Percentiles rank a stretch among this genome's conserved stretches.
Conservation (phyloP, 2,888 invertebrate genomes). For the Oscheius onirici region DNA sequence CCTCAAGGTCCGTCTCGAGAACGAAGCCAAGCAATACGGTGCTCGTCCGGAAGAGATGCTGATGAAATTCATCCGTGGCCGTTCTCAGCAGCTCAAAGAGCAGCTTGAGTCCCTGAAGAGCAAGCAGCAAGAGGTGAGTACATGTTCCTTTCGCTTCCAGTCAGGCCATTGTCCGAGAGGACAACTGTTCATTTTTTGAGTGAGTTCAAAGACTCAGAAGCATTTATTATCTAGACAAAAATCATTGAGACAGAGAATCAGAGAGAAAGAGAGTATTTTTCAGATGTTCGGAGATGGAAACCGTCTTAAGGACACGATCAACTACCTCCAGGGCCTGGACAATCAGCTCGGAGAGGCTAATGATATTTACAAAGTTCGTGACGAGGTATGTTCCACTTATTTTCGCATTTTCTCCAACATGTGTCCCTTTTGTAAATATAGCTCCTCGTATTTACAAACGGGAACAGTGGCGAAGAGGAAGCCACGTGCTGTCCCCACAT, state of each 20-base stretch:
- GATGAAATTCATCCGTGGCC: constrained; percentile 45
- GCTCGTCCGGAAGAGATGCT: constrained; percentile 48
- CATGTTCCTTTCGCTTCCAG: neutral
- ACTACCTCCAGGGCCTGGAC: constrained; percentile 45
- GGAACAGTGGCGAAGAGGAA: neutral
- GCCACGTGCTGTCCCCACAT: neutral
- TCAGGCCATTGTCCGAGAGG: neutral
- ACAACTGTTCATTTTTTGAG: neutral
- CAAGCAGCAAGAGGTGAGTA: constrained; percentile 34
- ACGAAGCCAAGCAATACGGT: constrained; percentile 44
- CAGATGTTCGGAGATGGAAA: constrained; percentile 47
- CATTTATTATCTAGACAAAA: neutral
- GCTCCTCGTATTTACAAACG: neutral
- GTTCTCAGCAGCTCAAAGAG: constrained; percentile 35
- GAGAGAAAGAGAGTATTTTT: neutral
- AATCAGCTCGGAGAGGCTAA: constrained; percentile 42
- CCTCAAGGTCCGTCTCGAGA: constrained; percentile 41
- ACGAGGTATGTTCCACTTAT: constrained; percentile 41
- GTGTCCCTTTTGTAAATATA: neutral
- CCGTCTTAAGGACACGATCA: constrained; percentile 42
- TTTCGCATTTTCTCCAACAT: neutral
- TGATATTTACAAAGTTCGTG: constrained; percentile 51
- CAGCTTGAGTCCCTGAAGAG: constrained; percentile 38
- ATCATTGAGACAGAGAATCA: neutral
- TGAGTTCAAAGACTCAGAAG: neutral